These are phyloP conservation scores for Apamea epomidion DNA, from an alignment of 2,888 invertebrate species.

Conservation along the genomic window DNA sequence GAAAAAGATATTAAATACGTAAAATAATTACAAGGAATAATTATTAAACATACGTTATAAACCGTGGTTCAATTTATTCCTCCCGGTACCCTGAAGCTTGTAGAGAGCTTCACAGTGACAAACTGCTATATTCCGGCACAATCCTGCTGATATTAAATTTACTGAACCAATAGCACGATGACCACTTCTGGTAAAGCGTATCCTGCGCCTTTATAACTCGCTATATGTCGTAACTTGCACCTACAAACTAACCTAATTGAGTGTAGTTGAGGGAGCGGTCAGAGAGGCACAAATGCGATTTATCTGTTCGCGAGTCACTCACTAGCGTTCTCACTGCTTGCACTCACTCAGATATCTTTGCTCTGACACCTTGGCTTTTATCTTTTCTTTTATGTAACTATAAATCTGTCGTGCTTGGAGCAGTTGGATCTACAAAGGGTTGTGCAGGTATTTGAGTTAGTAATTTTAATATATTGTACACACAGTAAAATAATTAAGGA, in stretches of 20 bases:
- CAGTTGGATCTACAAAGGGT: neutral
- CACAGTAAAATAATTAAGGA: neutral
- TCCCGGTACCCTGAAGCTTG: too few relatives aligned
- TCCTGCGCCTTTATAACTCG: neutral
- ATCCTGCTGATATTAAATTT: neutral
- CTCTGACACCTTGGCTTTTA: neutral
- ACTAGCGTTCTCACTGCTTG: constrained; percentile 7
- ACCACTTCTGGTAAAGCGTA: too few relatives aligned
- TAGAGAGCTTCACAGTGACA: neutral
- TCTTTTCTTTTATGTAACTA: neutral
- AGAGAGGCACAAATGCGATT: constrained; percentile 81
- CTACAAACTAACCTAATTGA: constrained; percentile 76
- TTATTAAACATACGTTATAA: too few relatives aligned
- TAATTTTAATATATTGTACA: neutral
- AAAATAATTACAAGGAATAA: too few relatives aligned
- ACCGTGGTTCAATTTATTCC: too few relatives aligned
- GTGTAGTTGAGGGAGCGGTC: constrained; percentile 78
- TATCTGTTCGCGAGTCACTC: constrained; percentile 76
- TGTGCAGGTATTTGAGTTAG: neutral
- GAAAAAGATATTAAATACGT: too few relatives aligned
- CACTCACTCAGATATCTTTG: constrained; percentile 30
- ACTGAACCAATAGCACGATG: neutral
- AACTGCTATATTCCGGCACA: neutral
- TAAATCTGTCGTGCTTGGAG: neutral
- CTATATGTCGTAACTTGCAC: constrained; percentile 50